Base-by-base conservation (phyloP, 1,140 invertebrate genomes). In the Micrasema minimum region DNA sequence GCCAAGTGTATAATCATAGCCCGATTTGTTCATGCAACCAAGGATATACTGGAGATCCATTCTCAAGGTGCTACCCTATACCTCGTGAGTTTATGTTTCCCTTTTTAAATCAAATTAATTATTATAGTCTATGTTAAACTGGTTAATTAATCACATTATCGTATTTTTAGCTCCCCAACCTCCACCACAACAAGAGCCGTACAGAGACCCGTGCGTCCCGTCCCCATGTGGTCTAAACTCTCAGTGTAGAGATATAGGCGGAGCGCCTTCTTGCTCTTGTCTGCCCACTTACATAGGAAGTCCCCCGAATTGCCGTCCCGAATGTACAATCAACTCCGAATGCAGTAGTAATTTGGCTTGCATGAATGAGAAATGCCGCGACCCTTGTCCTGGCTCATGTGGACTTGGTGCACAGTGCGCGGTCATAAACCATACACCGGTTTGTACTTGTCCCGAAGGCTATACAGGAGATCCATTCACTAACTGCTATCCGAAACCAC, bases 321-420 rank as follows among this genome's bases (percentile, higher is more conserved):
- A 93, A 81, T 93, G 92, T 80, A 87, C 87, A 18, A 88, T 91
- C n/a, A 91, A 92, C 79, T 85, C 90, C 0, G 91, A 93, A 79
- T 93, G 91, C 79, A 80, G 87, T 10, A 88, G 87, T 72, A 87
- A 87, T 71, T 83, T 86, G 76, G 91, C 90, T 11, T 93, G 91
- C 76, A 88, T 90, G 12, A 89, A 88, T 72, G 87, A 91, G 77
- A 89, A 88, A 80, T 92, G 91, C 79, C 81, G 83, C 23, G 89
- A 93, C 82, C 90, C 91, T 51, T 93, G 91, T 78, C 86, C 85
- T 12, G 90, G 90, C 16, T 89, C 89, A 0, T 92, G 91, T 76
- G 90, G 91, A 35, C 76, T 88, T 35, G 85, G 87, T 69, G 88
- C 90, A 2, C 79, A 86, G 69, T 93, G 91, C 77, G 83, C 74